These are phyloP conservation scores for Nomada fucata DNA, from an alignment of 2,888 invertebrate genomes.

Conservation along the genomic window DNA sequence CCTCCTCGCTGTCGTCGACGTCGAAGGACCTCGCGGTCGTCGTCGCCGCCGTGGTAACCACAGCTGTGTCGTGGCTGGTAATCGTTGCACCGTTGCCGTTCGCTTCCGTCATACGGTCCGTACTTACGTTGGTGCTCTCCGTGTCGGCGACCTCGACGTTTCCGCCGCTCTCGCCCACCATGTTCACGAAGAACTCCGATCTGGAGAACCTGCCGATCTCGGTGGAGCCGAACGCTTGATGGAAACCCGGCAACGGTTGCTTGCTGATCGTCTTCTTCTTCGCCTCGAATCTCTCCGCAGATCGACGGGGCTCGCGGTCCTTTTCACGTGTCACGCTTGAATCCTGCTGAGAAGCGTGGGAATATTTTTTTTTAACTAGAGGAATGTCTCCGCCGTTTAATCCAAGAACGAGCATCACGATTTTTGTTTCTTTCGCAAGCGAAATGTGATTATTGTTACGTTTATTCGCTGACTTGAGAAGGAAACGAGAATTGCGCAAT, in stretches of 20 bases:
- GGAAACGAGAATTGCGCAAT: neutral
- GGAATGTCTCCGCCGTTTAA: neutral
- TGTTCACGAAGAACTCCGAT: constrained; percentile 88
- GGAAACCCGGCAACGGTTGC: constrained; percentile 91
- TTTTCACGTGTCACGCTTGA: constrained; percentile 55
- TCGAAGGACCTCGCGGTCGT: constrained; percentile 58
- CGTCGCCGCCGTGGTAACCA: constrained; percentile 33
- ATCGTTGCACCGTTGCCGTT: constrained; percentile 28
- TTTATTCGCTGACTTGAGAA: neutral
- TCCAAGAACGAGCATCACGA: too few relatives aligned
- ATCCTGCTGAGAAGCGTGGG: constrained; percentile 58
- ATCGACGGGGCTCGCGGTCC: constrained; percentile 55
- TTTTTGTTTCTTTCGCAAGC: too few relatives aligned
- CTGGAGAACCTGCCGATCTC: constrained; percentile 93
- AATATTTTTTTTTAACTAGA: neutral
- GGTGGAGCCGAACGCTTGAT: constrained; percentile 94
- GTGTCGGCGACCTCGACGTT: constrained; percentile 47
- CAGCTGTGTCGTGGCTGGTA: constrained; percentile 24
- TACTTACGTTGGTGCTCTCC: constrained; percentile 62
- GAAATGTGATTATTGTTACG: neutral
- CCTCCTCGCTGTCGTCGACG: constrained; percentile 52
- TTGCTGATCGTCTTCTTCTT: constrained; percentile 69
- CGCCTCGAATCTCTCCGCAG: constrained; percentile 69
- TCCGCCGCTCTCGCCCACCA: constrained; percentile 84
- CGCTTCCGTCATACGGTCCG: constrained; percentile 55